Percentiles rank a stretch among this genome's conserved stretches.
Evolutionary conservation across 2,113 vertebrate species (phyloP).

Genomic region (Myrmecobius fasciatus): DNA sequence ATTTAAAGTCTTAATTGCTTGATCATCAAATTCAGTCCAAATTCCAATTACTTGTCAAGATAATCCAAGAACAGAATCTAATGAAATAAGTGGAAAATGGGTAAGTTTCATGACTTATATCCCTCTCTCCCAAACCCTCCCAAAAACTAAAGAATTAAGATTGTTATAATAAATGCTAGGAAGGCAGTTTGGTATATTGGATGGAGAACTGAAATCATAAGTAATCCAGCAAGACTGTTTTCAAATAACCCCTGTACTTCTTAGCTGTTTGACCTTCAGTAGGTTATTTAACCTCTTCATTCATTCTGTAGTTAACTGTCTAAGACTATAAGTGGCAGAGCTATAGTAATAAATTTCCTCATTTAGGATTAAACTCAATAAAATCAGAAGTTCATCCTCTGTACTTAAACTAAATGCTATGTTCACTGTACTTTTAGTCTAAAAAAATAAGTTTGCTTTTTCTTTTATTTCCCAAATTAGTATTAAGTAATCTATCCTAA

Average conservation of each 20-base stretch:
- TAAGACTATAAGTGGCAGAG: background rate
- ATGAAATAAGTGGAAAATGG: background rate
- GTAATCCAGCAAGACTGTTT: background rate
- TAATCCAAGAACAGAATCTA: background rate
- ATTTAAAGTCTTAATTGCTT: background rate
- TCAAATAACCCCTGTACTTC: background rate
- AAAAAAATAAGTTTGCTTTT: background rate
- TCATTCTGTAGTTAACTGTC: background rate
- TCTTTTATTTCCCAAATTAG: background rate
- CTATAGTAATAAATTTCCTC: background rate
- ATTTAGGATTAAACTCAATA: background rate
- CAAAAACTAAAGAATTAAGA: background rate
- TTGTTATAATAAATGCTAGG: background rate
- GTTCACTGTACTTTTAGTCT: background rate
- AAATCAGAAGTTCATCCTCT: background rate
- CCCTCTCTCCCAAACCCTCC: too few relatives aligned
- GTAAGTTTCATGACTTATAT: background rate
- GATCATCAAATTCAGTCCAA: background rate
- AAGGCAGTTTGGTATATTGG: background rate
- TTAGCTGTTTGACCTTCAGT: background rate
- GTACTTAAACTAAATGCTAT: background rate
- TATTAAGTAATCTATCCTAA: background rate
- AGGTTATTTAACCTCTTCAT: background rate
- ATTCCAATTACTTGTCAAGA: background rate
- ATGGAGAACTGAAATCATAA: background rate